Evolutionary conservation across 2,113 vertebrate genomes (phyloP), one percentile per base, ranked within the genome.

Genomic region (Melanerpes aurifrons): DNA sequence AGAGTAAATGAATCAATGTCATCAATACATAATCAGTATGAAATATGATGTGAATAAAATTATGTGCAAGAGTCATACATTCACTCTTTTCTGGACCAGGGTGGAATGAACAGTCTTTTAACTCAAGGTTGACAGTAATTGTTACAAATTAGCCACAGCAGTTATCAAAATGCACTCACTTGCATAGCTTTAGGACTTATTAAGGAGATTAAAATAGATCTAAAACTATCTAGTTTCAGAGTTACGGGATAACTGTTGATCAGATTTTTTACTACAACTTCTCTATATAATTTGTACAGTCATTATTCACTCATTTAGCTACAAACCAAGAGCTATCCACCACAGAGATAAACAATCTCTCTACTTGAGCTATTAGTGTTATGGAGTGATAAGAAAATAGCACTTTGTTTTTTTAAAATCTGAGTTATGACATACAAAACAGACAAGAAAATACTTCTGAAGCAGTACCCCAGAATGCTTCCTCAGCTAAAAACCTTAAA

Each of bases 21-120:
- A 98, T 99, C 98, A 98, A 99, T 99, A 98, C 98, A 98, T 98
- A 98, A 99, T 98, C 98, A 98, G 98, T 98, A 98, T 98, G 98
- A 98, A 98, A 98, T 98, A 99, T 98, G 98, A 98, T 98, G 98
- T 97, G 96, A 98, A 98, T 98, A 98, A 98, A 98, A 98, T 99
- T 98, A 98, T 97, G 98, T 97, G 94, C 97, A 97, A 97, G 98
- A 98, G 96, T 98, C 97, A 97, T 97, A 97, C 98, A 97, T 98
- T 98, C 97, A 97, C 97, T 98, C 97, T 98, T 98, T 98, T 97
- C 97, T 97, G 97, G 97, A 97, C 97, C 97, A 95, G 97, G 95
- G 97, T 97, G 96, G 97, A 98, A 98, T 98, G 98, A 98, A 97
- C 97, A 98, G 97, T 98, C 97, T 97, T 97, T 97, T 98, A 98